Evolutionary conservation across 1,140 invertebrate species (phyloP).

Genomic region (Meteorus sp.): DNA sequence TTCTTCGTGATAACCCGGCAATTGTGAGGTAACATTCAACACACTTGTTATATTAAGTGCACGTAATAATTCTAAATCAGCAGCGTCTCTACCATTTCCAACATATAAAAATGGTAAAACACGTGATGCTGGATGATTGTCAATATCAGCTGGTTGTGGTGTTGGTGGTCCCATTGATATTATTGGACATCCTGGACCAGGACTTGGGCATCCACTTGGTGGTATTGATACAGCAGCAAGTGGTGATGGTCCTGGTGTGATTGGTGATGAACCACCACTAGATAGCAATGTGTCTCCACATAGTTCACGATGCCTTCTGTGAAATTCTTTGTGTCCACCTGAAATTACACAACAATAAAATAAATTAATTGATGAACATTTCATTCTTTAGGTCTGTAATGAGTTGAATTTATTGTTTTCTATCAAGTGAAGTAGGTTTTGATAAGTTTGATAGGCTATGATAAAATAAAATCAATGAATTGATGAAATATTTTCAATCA

Average conservation of each 20-base stretch:
- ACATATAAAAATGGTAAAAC: conserved; percentile 87
- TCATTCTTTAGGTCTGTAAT: no score
- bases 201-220: conserved; percentile 42
- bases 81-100: conserved; percentile 83
- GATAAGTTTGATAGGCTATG: no score
- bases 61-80: conserved; percentile 70
- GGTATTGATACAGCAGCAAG: no score
- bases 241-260: conserved; percentile 26
- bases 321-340: conserved; percentile 75
- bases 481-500: no score
- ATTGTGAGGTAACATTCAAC: conserved; percentile 81
- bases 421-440: no score
- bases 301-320: conserved; percentile 65
- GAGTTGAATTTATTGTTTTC: no score
- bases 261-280: conserved; percentile 30
- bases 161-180: conserved; percentile 42
- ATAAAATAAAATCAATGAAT: no score
- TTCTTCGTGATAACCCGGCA: conserved; percentile 71
- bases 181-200: conserved; percentile 44
- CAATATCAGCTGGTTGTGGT: conserved; percentile 63
- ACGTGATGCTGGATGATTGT: conserved; percentile 76
- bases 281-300: conserved; percentile 66
- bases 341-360: conserved; percentile 41
- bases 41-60: conserved; percentile 73
- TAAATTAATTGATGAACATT: neutral